Evolutionary conservation across 2,113 vertebrate genomes (phyloP).

Genomic region (Sinosuthora webbiana): DNA sequence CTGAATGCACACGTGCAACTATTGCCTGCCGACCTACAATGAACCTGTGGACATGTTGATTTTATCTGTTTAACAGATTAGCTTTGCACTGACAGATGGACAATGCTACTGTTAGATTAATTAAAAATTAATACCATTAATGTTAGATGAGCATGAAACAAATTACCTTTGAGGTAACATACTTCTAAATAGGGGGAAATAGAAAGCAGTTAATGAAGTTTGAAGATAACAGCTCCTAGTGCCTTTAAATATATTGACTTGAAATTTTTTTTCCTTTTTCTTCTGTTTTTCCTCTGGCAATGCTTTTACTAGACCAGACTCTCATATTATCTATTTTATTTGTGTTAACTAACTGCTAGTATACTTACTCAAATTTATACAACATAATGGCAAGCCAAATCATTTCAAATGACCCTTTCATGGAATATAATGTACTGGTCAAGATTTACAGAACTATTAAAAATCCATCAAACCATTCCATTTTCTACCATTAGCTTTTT

Average conservation of each 20-base stretch:
- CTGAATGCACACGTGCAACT: background rate
- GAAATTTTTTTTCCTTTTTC: background rate
- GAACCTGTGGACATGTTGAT: constrained; percentile 60
- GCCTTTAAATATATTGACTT: background rate
- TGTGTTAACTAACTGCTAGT: background rate
- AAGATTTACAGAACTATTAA: constrained; percentile 33
- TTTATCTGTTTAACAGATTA: constrained; percentile 61
- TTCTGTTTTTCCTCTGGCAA: background rate
- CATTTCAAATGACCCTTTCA: background rate
- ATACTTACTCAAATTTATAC: background rate
- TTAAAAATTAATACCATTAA: constrained; percentile 67
- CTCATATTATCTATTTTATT: background rate
- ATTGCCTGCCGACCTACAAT: constrained; percentile 18
- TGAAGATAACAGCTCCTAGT: background rate
- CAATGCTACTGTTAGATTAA: constrained; percentile 57
- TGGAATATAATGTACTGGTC: background rate
- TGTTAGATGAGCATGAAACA: constrained; percentile 46
- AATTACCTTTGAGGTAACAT: constrained; percentile 57
- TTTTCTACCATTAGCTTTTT: constrained; percentile 1
- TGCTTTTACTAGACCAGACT: background rate
- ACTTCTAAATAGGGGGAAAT: background rate
- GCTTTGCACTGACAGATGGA: constrained; percentile 60
- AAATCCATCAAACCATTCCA: background rate
- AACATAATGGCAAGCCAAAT: background rate
- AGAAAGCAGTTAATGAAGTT: background rate